Percentiles rank a stretch among this genome's conserved stretches.
Evolutionary conservation across 2,797 vertebrate species (phyloP).

Genomic region (Xyrichtys novacula): DNA sequence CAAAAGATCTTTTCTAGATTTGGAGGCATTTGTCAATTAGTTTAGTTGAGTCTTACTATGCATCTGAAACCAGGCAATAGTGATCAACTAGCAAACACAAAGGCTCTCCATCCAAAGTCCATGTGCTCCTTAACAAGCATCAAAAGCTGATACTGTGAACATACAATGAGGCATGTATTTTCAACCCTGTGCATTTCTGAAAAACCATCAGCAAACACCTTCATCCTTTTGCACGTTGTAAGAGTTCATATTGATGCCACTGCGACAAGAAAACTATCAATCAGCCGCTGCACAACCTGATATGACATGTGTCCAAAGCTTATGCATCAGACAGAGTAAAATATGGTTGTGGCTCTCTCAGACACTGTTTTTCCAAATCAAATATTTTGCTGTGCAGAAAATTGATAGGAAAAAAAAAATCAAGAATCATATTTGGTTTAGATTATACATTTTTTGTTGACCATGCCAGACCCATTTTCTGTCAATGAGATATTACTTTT

Average conservation of each 20-base stretch:
- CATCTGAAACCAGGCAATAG: background rate
- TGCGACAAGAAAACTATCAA: background rate
- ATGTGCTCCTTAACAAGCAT: slow-evolving; percentile 14
- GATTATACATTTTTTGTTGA: background rate
- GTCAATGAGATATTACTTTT: too few species aligned
- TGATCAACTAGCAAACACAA: slow-evolving; percentile 6
- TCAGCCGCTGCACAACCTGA: slow-evolving; percentile 5
- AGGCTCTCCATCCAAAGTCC: background rate
- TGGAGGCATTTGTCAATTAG: too few species aligned
- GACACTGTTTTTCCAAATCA: too few species aligned
- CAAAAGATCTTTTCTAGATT: too few species aligned
- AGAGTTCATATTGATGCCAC: background rate
- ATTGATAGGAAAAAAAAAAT: too few species aligned
- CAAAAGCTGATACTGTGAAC: background rate
- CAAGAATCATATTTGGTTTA: background rate
- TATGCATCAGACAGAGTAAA: background rate
- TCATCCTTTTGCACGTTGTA: background rate
- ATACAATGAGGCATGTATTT: background rate
- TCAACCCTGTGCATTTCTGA: background rate
- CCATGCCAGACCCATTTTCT: too few species aligned
- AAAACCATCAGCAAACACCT: slow-evolving; percentile 11
- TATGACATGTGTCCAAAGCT: slow-evolving; percentile 10
- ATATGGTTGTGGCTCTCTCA: too few species aligned
- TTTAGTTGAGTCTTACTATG: background rate
- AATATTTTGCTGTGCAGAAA: too few species aligned